Evolutionary conservation across 30 jellyfish, hydroid and myxozoan genomes (phyloP).

Genomic region (Euphysa ruthae): DNA sequence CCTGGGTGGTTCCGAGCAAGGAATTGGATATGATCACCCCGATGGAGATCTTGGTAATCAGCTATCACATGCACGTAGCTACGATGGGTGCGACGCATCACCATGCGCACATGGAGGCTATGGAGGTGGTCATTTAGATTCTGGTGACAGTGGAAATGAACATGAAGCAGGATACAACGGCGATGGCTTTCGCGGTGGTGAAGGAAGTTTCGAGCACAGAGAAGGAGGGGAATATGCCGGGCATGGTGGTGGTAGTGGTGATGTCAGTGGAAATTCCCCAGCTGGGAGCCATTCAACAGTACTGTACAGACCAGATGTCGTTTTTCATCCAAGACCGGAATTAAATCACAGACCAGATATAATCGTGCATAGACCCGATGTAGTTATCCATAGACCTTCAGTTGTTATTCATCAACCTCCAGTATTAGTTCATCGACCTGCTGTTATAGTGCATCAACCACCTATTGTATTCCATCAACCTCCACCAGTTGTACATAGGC

Average conservation of each 20-base stretch:
- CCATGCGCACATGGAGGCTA: no score
- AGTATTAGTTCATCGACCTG: conserved; percentile 94
- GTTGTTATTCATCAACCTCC: conserved; percentile 95
- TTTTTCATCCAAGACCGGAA: conserved; percentile 96
- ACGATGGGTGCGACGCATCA: conserved; percentile 25
- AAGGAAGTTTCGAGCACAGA: conserved; percentile 22
- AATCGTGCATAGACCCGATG: conserved; percentile 90
- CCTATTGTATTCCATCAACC: conserved; percentile 96
- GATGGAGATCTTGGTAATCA: conserved; percentile 29
- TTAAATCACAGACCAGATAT: conserved; percentile 91
- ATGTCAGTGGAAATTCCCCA: conserved; percentile 38
- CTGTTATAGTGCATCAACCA: conserved; percentile 82
- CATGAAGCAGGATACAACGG: conserved; percentile 31
- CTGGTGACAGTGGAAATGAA: no score
- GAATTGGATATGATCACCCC: conserved; percentile 13
- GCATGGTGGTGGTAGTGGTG: conserved; percentile 46
- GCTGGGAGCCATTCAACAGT: conserved; percentile 80
- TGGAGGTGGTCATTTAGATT: conserved; percentile 61
- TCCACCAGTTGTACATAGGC: conserved; percentile 86
- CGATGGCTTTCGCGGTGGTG: conserved; percentile 30
- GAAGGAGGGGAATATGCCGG: conserved; percentile 39
- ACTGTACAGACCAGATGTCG: conserved; percentile 83
- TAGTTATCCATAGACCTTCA: conserved; percentile 94
- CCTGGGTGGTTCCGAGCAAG: conserved; percentile 8
- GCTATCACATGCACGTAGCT: conserved; percentile 46